Conservation (phyloP, 2,113 vertebrate genomes). For the Eurypyga helias region DNA sequence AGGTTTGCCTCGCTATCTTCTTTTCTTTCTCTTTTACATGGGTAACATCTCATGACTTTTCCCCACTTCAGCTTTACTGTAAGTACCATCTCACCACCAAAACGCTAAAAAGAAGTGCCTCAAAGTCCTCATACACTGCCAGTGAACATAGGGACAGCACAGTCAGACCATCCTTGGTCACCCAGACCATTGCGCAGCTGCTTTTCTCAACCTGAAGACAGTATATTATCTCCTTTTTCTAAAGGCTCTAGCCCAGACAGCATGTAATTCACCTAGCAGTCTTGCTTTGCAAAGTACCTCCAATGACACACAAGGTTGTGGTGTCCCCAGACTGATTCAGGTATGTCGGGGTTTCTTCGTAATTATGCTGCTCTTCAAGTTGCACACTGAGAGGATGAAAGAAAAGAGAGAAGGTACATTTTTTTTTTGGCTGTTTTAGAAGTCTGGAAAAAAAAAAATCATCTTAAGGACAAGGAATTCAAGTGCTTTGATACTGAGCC, state of each 20-base stretch:
- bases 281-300: constrained; percentile 62
- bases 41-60: background rate
- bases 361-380: constrained; percentile 68
- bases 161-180: background rate
- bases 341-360: constrained; percentile 58
- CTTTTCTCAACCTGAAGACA: background rate
- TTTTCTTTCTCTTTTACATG: background rate
- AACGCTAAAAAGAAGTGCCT: background rate
- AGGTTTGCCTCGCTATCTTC: background rate
- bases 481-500: background rate
- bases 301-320: constrained; percentile 45
- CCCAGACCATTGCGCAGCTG: background rate
- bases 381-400: constrained; percentile 59
- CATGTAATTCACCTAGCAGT: background rate
- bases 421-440: background rate
- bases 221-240: background rate
- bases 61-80: background rate
- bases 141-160: background rate
- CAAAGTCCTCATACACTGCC: background rate
- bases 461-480: constrained; percentile 5
- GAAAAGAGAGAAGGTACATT: background rate
- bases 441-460: background rate
- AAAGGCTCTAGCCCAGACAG: background rate
- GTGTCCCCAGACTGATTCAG: constrained; percentile 54
- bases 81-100: background rate